These are phyloP conservation scores for Hirundo rustica DNA, from an alignment of 2,797 vertebrate species.

Conservation along the genomic window DNA sequence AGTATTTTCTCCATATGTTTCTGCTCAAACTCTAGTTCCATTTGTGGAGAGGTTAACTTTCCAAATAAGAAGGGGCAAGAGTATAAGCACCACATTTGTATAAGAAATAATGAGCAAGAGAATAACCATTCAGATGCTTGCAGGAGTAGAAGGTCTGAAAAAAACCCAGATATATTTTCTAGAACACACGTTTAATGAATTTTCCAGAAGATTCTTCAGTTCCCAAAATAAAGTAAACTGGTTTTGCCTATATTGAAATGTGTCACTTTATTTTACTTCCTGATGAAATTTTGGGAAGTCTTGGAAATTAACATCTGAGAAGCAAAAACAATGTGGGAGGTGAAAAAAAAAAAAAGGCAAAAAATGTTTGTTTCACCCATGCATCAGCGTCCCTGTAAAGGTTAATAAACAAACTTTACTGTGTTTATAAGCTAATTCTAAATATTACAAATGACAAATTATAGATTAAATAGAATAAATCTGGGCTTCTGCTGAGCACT, in stretches of 20 bases:
- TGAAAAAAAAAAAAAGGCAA: background rate
- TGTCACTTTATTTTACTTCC: background rate
- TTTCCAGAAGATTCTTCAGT: background rate
- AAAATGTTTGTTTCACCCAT: background rate
- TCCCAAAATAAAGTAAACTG: background rate
- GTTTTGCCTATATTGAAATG: background rate
- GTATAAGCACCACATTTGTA: background rate
- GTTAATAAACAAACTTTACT: background rate
- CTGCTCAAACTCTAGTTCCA: constrained; percentile 7
- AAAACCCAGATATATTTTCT: background rate
- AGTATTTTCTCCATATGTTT: constrained; percentile 44
- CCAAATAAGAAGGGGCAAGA: constrained; percentile 8
- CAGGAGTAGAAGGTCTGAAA: background rate
- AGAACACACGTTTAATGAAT: background rate
- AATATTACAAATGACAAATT: background rate
- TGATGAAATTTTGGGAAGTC: background rate
- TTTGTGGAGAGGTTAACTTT: constrained; percentile 40
- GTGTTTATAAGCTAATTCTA: background rate
- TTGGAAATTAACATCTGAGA: background rate
- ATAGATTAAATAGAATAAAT: background rate
- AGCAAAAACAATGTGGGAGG: background rate
- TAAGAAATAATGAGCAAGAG: background rate
- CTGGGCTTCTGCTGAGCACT: background rate
- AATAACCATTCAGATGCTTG: background rate
- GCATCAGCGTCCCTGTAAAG: background rate